Evolutionary conservation across 2,888 invertebrate genomes (phyloP).

Genomic region (Choreutis nemorana): DNA sequence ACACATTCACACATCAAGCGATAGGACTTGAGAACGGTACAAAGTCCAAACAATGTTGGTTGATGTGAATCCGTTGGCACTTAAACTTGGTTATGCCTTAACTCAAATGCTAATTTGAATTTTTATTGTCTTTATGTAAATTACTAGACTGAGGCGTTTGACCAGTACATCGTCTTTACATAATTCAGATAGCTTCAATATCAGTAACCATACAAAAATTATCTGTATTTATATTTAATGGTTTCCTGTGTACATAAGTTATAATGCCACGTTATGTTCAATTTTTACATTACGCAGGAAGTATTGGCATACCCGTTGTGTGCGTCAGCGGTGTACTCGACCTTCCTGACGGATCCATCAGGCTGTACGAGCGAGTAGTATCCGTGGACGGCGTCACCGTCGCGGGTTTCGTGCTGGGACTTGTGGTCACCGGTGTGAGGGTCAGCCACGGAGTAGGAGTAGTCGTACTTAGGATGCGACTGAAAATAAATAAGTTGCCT

Average conservation of each 20-base stretch:
- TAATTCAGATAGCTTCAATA: too few relatives aligned
- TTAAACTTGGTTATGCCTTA: too few relatives aligned
- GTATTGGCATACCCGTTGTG: constrained; percentile 48
- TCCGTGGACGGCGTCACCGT: constrained; percentile 65
- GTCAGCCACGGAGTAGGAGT: constrained; percentile 61
- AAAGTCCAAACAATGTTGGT: too few relatives aligned
- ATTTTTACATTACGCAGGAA: neutral
- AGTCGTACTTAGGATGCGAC: constrained; percentile 50
- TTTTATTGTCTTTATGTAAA: too few relatives aligned
- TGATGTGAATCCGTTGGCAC: too few relatives aligned
- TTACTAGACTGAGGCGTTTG: too few relatives aligned
- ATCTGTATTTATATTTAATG: too few relatives aligned
- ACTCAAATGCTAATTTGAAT: too few relatives aligned
- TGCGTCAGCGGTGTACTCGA: constrained; percentile 57
- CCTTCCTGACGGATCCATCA: constrained; percentile 60
- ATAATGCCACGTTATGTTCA: neutral
- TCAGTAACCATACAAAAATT: too few relatives aligned
- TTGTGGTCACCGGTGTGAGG: constrained; percentile 67
- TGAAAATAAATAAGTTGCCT: constrained; percentile 14
- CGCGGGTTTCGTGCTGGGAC: constrained; percentile 57
- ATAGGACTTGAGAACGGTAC: too few relatives aligned
- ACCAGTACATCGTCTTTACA: too few relatives aligned
- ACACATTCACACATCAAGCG: constrained; percentile 3
- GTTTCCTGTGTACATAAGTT: neutral
- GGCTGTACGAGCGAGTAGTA: constrained; percentile 67